Evolutionary conservation across 2,888 invertebrate species (phyloP), one percentile per base, ranked within the genome.

Genomic region (Pterostichus madidus): DNA sequence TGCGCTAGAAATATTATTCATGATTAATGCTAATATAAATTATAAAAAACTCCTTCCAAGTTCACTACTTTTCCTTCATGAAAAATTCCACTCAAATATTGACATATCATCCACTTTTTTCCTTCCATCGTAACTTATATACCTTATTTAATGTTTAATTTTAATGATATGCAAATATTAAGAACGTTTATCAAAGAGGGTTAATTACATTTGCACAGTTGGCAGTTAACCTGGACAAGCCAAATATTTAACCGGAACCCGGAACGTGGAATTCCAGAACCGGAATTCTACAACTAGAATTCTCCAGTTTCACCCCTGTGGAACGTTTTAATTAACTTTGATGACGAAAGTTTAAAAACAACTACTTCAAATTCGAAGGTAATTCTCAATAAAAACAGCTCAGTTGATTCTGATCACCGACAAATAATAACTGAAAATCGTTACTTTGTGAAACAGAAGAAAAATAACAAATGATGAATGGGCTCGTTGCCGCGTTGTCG

Each of bases 171-270:
- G 64, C 64, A 64, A 64, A 64, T 64, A 64, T 11, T 59, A 24
- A 8, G 11, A 49, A 8, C 31, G 53, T 3, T 13, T 13, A 59
- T 64, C 35, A 13, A 11, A 64, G 32, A n/a, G 32, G 32, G n/a
- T 64, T 64, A 64, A 64, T 64, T 64, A 64, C 64, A 64, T 64
- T 64, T 64, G n/a, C 64, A 32, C 64, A 32, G 32, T 39, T 39
- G 32, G 32, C 64, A 32, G 10, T 64, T 59, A 64, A 59, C 59
- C 64, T 61, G 59, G 31, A 31, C 31, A 13, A 2, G 2, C 32
- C 64, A 64, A 64, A 64, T 64, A 64, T 64, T 64, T 64, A 64
- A 64, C 64, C 64, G 64, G 64, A 64, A 64, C 49, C 39, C 8
- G 39, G 39, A 39, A 39, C 39, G 39, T 49, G 8, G 11, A 49